Base-by-base conservation (phyloP, 35 echinoderm and acorn worm genomes). In the Heliocidaris erythrogramma region DNA sequence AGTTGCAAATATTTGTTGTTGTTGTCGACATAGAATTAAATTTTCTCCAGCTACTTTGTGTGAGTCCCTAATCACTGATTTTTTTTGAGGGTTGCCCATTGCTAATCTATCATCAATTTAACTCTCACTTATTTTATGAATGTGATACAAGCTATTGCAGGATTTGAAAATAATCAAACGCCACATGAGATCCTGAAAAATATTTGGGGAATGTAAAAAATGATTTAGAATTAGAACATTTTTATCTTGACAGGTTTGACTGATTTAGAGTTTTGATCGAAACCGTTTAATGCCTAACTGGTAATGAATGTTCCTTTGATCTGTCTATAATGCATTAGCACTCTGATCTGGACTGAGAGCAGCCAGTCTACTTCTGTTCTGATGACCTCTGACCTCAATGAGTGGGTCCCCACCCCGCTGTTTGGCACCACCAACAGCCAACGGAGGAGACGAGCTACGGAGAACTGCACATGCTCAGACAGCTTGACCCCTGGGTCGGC, bases 321-420 rank as follows among this genome's bases (percentile, higher is more conserved):
- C 50, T 69, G 2, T 78, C 65, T 24, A 7, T 78, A 18, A n/a
- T 78, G 18, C 65, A 78, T 78, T 89, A 98, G 97, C 84, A 17
- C 88, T 71, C 53, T 98, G 12, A 29, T 96, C 47, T 98, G 97
- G 97, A 94, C 95, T 49, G 94, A 96, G 87, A 48, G 31, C 18
- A 30, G 29, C 31, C 32, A 87, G 85, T 52, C 29, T 13, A 88
- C 24, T 12, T 59, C 94, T 13, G 21, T 69, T 27, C 49, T 96
- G 32, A 97, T 94, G 92, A 95, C 95, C 69, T 96, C 97, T 86
- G 93, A 94, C 71, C 93, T 97, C 7, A n/a, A 94, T 35, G 96
- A 95, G 93, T 18, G 93, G 94, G 94, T 65, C 31, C 85, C 32
- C 32, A 65, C 86, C 13, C 93, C 93, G 49, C 30, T 97, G 18